Conservation (phyloP, 2,113 vertebrate species). For the Lophura nycthemera region DNA sequence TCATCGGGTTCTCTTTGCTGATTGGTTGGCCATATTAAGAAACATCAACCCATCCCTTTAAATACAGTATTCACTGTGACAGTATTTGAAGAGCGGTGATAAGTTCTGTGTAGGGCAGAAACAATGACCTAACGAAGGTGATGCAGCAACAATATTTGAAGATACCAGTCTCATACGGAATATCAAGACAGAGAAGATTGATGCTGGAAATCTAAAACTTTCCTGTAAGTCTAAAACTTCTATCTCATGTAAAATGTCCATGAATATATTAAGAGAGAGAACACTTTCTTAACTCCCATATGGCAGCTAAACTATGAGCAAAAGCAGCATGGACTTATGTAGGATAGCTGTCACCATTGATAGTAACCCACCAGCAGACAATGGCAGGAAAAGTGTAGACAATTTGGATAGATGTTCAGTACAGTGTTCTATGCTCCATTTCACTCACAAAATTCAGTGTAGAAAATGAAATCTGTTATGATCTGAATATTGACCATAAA, state of each 20-base stretch:
- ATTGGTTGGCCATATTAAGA: slow-evolving; percentile 19
- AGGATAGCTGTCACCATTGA: background rate
- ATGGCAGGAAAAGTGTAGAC: background rate
- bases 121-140: background rate
- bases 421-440: background rate
- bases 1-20: background rate
- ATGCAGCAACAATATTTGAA: background rate
- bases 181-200: background rate
- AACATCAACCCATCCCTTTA: background rate
- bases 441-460: background rate
- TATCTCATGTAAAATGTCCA: background rate
- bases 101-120: background rate
- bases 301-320: background rate
- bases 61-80: background rate
- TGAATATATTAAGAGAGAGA: background rate
- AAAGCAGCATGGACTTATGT: background rate
- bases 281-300: background rate
- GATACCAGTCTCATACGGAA: background rate
- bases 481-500: background rate
- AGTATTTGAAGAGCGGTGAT: background rate
- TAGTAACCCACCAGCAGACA: background rate
- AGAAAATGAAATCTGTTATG: background rate
- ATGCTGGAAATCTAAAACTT: background rate
- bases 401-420: background rate
- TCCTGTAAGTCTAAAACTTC: background rate